Percentiles rank a stretch among this genome's conserved stretches.
Evolutionary conservation across 2,113 vertebrate species (phyloP).

Genomic region (Chamaea fasciata): DNA sequence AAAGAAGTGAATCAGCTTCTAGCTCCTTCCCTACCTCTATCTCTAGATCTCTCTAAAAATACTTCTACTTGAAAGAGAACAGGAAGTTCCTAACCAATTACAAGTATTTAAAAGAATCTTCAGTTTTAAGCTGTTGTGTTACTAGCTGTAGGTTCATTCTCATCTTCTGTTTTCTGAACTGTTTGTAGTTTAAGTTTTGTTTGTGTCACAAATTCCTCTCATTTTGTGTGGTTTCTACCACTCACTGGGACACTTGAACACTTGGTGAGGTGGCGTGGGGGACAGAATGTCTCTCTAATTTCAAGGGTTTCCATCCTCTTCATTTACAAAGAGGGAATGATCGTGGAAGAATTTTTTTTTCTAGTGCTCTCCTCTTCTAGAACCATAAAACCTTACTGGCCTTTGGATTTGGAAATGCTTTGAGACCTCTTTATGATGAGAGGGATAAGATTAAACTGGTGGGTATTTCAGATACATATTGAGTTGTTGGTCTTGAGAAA

Average conservation of each 20-base stretch:
- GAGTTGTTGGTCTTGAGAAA: background rate
- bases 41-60: background rate
- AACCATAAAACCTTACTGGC: background rate
- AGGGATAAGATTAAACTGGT: background rate
- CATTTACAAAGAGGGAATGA: background rate
- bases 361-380: background rate
- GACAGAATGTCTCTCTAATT: background rate
- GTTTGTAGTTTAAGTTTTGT: background rate
- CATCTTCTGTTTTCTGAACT: background rate
- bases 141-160: background rate
- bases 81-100: background rate
- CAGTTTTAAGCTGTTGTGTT: background rate
- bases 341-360: background rate
- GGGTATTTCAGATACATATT: background rate
- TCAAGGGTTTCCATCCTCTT: background rate
- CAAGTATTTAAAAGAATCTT: background rate
- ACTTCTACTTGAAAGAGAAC: background rate
- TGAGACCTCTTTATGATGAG: background rate
- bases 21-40: background rate
- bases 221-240: background rate
- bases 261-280: background rate
- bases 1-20: background rate
- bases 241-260: background rate
- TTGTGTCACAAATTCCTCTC: background rate
- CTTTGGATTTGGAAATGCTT: background rate